Evolutionary conservation across 2,888 invertebrate genomes (phyloP), one percentile per base, ranked within the genome.

Genomic region (Chrysolina haemoptera): DNA sequence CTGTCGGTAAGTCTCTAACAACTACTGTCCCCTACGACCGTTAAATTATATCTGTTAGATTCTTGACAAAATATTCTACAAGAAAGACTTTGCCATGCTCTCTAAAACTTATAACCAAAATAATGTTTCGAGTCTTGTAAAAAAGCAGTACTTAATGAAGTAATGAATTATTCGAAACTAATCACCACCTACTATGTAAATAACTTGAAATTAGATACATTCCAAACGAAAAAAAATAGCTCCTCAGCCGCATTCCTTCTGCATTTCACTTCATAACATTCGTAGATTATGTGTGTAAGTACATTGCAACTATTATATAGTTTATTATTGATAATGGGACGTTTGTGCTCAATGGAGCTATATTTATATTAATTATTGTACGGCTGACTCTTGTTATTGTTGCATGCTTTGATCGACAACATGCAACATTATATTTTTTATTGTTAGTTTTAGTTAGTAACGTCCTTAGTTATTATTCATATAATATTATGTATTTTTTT

Each of bases 361-460:
- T 84, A 84, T 84, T 85, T 85, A 83, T 84, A 84, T 82, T 84
- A 85, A 84, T 85, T 84, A 84, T 75, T 76, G 69, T 74, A 68
- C 79, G 78, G 80, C 81, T 53, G 22, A 53, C 22, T 84, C 82
- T 84, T 82, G 82, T 76, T 76, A 73, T 70, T 68, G 73, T 76
- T 77, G 74, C 77, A 75, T 83, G 82, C 82, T 78, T 83, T 83
- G 84, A 82, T 84, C 70, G 22, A 62, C 70, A 64, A 74, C 84
- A 84, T 85, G 85, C 85, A 83, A 85, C 82, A 82, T 82, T 84
- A 80, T 83, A 81, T 83, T 83, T 79, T 80, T 75, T 78, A 77
- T 80, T 80, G 76, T 79, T 79, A 82, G 75, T 78, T 79, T 71
- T 81, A 79, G 71, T 71, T 80, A 78, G 71, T 79, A 76, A 65